Conservation (phyloP, 2,888 invertebrate genomes). For the Diarsia mendica region DNA sequence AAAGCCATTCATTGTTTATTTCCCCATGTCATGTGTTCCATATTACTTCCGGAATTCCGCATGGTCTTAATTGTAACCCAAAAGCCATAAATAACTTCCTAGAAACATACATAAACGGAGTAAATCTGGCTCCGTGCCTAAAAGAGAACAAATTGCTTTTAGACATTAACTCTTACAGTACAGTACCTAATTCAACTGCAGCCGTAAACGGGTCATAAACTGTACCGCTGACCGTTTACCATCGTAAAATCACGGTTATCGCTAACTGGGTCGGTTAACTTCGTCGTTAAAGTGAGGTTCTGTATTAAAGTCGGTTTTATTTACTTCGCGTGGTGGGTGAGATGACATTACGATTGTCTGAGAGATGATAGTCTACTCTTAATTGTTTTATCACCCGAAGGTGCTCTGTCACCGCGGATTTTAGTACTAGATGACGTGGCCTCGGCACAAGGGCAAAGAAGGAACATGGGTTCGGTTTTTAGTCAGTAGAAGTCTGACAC, state of each 20-base stretch:
- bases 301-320: constrained; percentile 45
- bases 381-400: too few relatives aligned
- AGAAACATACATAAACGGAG: constrained; percentile 2
- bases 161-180: constrained; percentile 53
- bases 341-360: not conserved
- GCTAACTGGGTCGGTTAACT: constrained; percentile 53
- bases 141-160: constrained; percentile 52
- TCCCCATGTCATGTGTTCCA: not conserved
- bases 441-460: too few relatives aligned
- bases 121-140: constrained; percentile 38
- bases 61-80: not conserved
- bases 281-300: constrained; percentile 36
- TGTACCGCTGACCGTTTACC: constrained; percentile 55
- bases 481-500: too few relatives aligned
- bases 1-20: not conserved
- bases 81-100: constrained; percentile 35
- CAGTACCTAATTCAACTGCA: constrained; percentile 47
- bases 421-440: too few relatives aligned
- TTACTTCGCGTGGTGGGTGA: not conserved
- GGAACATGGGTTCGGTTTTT: too few relatives aligned
- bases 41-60: not conserved
- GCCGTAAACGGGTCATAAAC: constrained; percentile 55
- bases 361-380: not conserved
- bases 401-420: too few relatives aligned
- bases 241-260: constrained; percentile 60